These are phyloP conservation scores for Indri indri DNA, from an alignment of 2,113 vertebrate genomes.

Conservation along the genomic window DNA sequence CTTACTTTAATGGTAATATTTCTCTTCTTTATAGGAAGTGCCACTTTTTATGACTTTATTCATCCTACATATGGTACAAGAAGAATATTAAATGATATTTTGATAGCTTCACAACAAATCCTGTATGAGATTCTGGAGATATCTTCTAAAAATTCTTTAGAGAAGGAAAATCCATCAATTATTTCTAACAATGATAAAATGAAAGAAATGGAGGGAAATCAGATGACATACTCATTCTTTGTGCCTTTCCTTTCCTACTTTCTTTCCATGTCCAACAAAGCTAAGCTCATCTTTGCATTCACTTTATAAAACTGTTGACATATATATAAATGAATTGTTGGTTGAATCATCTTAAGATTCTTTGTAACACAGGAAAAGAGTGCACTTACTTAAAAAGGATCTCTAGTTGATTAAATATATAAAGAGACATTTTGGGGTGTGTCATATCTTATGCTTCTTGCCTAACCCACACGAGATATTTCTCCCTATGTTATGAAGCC, in stretches of 20 bases:
- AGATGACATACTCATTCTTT: neutral
- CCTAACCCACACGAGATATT: neutral
- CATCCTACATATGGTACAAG: neutral
- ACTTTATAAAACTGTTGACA: neutral
- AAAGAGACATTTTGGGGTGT: neutral
- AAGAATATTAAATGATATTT: constrained; percentile 35
- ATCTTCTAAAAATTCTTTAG: neutral
- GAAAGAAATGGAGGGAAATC: neutral
- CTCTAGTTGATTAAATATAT: neutral
- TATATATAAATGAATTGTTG: neutral
- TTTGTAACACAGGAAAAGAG: neutral
- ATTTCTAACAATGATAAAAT: neutral
- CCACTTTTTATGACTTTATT: neutral
- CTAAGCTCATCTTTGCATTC: neutral
- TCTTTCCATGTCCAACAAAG: neutral
- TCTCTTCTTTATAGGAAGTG: neutral
- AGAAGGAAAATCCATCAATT: neutral
- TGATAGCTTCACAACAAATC: neutral
- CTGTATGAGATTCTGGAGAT: neutral
- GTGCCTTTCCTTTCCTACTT: neutral
- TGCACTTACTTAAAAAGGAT: neutral
- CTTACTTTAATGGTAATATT: neutral
- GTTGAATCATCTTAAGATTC: neutral
- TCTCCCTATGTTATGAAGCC: neutral
- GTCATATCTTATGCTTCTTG: neutral